These are phyloP conservation scores for Pyrocoelia pectoralis DNA, from an alignment of 2,888 invertebrate species.

Conservation along the genomic window DNA sequence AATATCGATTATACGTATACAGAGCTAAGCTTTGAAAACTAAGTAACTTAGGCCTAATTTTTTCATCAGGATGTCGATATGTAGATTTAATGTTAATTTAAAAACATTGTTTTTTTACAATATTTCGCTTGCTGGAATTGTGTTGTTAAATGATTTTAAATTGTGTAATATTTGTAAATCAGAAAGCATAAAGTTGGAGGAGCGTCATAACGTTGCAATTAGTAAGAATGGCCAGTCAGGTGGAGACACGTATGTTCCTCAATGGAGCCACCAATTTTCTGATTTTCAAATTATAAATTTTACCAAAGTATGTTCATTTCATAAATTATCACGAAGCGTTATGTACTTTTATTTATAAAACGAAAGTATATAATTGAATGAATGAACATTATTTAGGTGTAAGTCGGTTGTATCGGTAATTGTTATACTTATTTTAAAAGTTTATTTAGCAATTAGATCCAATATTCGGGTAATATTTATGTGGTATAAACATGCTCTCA, in stretches of 20 bases:
- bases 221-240: conserved; percentile 2
- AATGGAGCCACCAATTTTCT: conserved; percentile 21
- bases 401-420: conserved; percentile 40
- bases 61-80: conserved; percentile 6
- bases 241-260: background rate
- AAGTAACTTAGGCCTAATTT: conserved; percentile 33
- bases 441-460: conserved; percentile 40
- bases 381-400: conserved; percentile 37
- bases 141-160: conserved; percentile 19
- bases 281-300: conserved; percentile 36
- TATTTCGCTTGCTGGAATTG: conserved; percentile 25
- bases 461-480: conserved; percentile 38
- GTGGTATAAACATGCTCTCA: conserved; percentile 35
- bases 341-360: conserved; percentile 23
- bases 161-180: conserved; percentile 21
- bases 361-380: conserved; percentile 20
- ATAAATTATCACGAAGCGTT: conserved; percentile 14
- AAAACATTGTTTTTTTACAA: conserved; percentile 16
- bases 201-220: conserved; percentile 6
- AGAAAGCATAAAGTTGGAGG: too few relatives aligned
- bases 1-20: conserved; percentile 23
- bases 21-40: conserved; percentile 22
- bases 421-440: conserved; percentile 43
- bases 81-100: conserved; percentile 7
- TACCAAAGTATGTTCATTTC: conserved; percentile 39